Evolutionary conservation across 2,113 vertebrate genomes (phyloP).

Genomic region (Microcebus tavaratra): DNA sequence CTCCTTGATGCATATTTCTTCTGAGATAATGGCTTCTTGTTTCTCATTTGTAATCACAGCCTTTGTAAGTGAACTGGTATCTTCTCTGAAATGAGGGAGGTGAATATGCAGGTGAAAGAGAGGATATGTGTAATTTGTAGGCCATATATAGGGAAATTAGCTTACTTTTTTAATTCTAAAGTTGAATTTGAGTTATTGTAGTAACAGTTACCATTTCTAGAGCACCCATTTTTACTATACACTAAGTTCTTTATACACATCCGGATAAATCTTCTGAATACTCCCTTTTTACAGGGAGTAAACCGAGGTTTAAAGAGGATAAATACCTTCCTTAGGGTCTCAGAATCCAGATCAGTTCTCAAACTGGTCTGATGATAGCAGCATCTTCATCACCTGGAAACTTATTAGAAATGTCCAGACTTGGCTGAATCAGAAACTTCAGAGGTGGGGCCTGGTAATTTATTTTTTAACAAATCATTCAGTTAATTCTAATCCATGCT

Average conservation of each 20-base stretch:
- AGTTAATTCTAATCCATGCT: neutral
- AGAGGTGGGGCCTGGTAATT: neutral
- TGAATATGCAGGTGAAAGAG: neutral
- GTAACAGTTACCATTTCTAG: neutral
- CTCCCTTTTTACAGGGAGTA: neutral
- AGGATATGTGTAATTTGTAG: neutral
- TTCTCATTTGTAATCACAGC: neutral
- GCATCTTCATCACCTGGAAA: neutral
- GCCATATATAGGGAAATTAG: neutral
- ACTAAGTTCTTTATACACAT: neutral
- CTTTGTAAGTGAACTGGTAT: neutral
- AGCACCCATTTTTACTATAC: neutral
- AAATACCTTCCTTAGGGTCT: neutral
- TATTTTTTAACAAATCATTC: neutral
- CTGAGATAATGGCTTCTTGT: neutral
- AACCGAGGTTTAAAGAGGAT: neutral
- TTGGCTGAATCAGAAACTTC: neutral
- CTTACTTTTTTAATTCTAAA: conserved; percentile 24
- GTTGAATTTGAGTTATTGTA: neutral
- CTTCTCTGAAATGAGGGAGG: conserved; percentile 16
- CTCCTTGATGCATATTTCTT: neutral
- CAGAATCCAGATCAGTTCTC: neutral
- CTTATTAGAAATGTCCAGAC: neutral
- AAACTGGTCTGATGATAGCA: neutral
- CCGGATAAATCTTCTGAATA: neutral